Percentiles rank a stretch among this genome's conserved stretches.
Conservation (phyloP, 2,113 vertebrate genomes). For the Mobula hypostoma region DNA sequence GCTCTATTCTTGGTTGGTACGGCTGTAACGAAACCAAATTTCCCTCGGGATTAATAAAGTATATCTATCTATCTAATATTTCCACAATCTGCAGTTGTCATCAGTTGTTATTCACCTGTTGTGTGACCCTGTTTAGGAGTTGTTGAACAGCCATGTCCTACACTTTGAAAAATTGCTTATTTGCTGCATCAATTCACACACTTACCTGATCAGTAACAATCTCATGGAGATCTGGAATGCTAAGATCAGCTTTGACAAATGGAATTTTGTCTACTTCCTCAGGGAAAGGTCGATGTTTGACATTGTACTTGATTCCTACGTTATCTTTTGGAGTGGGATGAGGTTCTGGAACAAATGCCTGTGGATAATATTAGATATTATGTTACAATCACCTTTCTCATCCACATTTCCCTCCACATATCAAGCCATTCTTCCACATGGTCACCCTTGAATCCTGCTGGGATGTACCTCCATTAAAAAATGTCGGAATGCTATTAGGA, state of each 20-base stretch:
- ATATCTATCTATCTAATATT: too few relatives aligned
- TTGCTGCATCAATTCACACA: neutral
- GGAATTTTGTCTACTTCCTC: conserved; percentile 96
- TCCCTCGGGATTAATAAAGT: too few relatives aligned
- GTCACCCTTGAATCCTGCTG: neutral
- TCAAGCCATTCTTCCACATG: too few relatives aligned
- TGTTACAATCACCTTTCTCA: neutral
- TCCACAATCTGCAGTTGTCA: too few relatives aligned
- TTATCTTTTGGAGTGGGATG: conserved; percentile 77
- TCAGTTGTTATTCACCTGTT: too few relatives aligned
- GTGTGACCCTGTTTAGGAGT: too few relatives aligned
- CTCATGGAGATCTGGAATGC: conserved; percentile 91
- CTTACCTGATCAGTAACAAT: conserved; percentile 87
- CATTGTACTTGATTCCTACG: conserved; percentile 78
- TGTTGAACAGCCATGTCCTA: neutral
- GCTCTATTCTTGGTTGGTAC: too few relatives aligned
- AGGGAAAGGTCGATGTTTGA: conserved; percentile 88
- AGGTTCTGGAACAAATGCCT: conserved; percentile 84
- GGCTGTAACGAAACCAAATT: too few relatives aligned
- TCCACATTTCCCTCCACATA: neutral
- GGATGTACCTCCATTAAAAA: neutral
- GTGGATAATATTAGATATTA: conserved; percentile 39
- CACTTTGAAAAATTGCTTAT: neutral
- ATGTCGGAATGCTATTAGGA: neutral
- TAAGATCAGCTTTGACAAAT: conserved; percentile 89